phyloP scores from a whole-genome alignment of 2,888 invertebrate species.

The Meandrusa payeni region DNA sequence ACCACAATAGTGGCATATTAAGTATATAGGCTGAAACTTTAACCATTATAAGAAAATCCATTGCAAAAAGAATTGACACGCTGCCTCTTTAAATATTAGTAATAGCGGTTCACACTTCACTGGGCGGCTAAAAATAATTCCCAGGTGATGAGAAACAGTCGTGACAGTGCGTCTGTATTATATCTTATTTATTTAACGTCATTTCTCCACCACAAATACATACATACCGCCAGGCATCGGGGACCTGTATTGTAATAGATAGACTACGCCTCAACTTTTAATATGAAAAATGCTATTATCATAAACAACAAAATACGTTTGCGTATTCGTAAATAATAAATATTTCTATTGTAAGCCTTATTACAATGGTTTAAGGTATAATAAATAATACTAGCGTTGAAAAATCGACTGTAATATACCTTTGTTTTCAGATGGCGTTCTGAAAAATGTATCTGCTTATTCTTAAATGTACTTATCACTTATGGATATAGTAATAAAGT shows the following conservation, averaged over 20 bases:
- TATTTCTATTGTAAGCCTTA: constrained; percentile 27
- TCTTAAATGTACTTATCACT: constrained; percentile 33
- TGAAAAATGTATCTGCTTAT: constrained; percentile 26
- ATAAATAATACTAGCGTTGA: too few species aligned
- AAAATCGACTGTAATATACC: constrained; percentile 11
- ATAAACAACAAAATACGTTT: constrained; percentile 41
- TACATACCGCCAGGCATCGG: constrained; percentile 19
- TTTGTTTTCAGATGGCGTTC: constrained; percentile 26
- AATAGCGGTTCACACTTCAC: constrained; percentile 1
- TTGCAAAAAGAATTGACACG: too few species aligned
- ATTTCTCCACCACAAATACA: constrained; percentile 25
- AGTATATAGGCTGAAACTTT: too few species aligned
- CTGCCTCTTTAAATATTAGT: neutral
- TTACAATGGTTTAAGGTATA: constrained; percentile 5
- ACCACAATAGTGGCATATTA: too few species aligned
- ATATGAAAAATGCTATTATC: constrained; percentile 79
- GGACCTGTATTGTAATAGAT: constrained; percentile 25
- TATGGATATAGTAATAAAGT: constrained; percentile 25
- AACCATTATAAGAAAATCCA: too few species aligned
- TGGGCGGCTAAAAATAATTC: constrained; percentile 9
- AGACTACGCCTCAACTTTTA: constrained; percentile 55
- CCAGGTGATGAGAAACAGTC: neutral
- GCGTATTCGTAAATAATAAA: constrained; percentile 14
- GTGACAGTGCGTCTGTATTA: constrained; percentile 9
- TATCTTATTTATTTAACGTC: constrained; percentile 23